phyloP scores from a whole-genome alignment of 2,888 invertebrate genomes.

The Eurytoma californica region DNA sequence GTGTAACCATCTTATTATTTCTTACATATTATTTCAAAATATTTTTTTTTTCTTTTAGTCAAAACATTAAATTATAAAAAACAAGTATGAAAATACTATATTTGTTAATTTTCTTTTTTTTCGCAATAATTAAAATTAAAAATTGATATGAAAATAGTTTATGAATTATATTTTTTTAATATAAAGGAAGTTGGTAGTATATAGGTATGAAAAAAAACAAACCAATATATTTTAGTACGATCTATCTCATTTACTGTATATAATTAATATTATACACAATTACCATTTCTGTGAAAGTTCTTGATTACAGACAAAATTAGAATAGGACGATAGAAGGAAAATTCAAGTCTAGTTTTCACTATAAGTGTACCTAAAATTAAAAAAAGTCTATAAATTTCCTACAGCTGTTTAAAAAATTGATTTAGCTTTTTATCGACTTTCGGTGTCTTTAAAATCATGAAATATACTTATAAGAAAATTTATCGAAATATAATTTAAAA shows the following conservation, averaged over 20 bases:
- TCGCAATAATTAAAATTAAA: background rate
- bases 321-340: conserved; percentile 57
- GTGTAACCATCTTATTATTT: no score
- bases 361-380: conserved; percentile 58
- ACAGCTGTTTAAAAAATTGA: conserved; percentile 58
- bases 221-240: conserved; percentile 54
- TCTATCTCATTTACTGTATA: conserved; percentile 59
- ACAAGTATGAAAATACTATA: no score
- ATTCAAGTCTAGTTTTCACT: conserved; percentile 57
- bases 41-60: no score
- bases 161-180: background rate
- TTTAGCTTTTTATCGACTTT: conserved; percentile 58
- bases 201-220: conserved; percentile 50
- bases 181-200: conserved; percentile 40
- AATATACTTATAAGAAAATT: conserved; percentile 58
- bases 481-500: conserved; percentile 59
- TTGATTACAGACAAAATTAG: conserved; percentile 58
- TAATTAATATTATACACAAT: conserved; percentile 58
- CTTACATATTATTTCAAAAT: no score
- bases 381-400: conserved; percentile 58
- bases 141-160: conserved; percentile 11
- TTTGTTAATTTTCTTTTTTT: no score
- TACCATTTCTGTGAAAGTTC: conserved; percentile 58
- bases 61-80: no score
- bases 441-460: conserved; percentile 57